phyloP scores from a whole-genome alignment of 2,797 vertebrate genomes.

The Spinus pinus region DNA sequence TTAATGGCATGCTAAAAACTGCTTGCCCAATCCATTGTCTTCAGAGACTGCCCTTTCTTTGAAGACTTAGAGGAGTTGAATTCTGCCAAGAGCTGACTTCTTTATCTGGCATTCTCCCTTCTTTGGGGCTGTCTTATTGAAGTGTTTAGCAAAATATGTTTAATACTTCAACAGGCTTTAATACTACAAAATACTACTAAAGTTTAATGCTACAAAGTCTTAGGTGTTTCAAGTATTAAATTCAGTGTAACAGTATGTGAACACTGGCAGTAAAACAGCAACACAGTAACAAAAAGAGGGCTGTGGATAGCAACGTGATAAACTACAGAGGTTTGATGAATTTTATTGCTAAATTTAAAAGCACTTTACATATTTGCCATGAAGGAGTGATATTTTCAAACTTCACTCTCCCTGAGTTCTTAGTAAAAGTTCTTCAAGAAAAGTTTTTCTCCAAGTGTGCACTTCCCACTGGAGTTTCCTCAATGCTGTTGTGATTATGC shows the following conservation, averaged over 20 bases:
- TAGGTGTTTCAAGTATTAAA: background rate
- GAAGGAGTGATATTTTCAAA: background rate
- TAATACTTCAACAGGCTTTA: background rate
- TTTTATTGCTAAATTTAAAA: background rate
- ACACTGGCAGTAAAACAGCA: background rate
- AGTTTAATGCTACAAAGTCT: background rate
- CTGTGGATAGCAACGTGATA: background rate
- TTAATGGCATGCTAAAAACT: constrained; percentile 69
- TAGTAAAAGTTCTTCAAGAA: background rate
- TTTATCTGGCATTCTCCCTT: background rate
- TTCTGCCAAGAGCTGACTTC: background rate
- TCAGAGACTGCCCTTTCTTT: constrained; percentile 47
- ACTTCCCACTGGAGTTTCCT: background rate
- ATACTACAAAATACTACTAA: background rate
- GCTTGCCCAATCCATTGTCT: constrained; percentile 61
- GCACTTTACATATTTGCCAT: background rate
- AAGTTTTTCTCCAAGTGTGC: background rate
- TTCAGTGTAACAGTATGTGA: background rate
- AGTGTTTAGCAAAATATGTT: background rate
- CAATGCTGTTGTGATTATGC: background rate
- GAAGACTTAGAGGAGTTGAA: background rate
- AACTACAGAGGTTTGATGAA: background rate
- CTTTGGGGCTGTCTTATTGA: background rate
- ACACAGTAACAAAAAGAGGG: background rate
- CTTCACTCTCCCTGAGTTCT: background rate